A percentile compares a stretch with the other conserved stretches of the same genome.
Conservation (phyloP, 2,113 vertebrate genomes). For the Silurus asotus region DNA sequence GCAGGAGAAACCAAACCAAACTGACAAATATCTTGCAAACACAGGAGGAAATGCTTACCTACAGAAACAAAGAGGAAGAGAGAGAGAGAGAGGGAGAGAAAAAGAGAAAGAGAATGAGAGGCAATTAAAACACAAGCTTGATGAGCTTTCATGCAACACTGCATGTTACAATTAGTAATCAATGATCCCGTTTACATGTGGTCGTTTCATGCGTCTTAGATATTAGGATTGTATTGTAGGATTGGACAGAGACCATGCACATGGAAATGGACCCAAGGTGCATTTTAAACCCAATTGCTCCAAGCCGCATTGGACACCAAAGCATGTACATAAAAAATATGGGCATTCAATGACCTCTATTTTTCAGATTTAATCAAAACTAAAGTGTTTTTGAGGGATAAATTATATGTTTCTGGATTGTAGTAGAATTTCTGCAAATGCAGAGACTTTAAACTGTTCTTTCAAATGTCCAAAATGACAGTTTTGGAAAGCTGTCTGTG, state of each 20-base stretch:
- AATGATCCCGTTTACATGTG: slow-evolving; percentile 30
- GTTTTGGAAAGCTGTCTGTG: no score
- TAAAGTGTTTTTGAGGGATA: neutral
- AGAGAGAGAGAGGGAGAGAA: slow-evolving; percentile 23
- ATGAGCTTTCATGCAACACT: slow-evolving; percentile 53
- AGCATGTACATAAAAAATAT: neutral
- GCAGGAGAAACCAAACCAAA: slow-evolving; percentile 49
- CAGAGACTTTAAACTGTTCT: neutral
- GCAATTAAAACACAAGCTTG: slow-evolving; percentile 30
- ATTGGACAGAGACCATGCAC: neutral
- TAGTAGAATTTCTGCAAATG: neutral
- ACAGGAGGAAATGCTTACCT: slow-evolving; percentile 73
- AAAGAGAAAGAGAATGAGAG: slow-evolving; percentile 29
- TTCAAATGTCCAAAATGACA: no score
- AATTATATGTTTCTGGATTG: no score
- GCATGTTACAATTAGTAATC: slow-evolving; percentile 45
- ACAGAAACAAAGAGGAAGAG: slow-evolving; percentile 52
- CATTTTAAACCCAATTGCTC: neutral
- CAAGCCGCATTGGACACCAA: neutral
- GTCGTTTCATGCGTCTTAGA: slow-evolving; percentile 22
- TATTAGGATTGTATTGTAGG: neutral
- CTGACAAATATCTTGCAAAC: slow-evolving; percentile 22
- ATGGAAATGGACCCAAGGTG: slow-evolving; percentile 8
- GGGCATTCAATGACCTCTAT: neutral
- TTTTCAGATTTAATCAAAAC: neutral